A percentile compares a stretch with the other conserved stretches of the same genome.
These are phyloP conservation scores for Pangasianodon hypophthalmus DNA, from an alignment of 2,113 vertebrate species.

Conservation along the genomic window DNA sequence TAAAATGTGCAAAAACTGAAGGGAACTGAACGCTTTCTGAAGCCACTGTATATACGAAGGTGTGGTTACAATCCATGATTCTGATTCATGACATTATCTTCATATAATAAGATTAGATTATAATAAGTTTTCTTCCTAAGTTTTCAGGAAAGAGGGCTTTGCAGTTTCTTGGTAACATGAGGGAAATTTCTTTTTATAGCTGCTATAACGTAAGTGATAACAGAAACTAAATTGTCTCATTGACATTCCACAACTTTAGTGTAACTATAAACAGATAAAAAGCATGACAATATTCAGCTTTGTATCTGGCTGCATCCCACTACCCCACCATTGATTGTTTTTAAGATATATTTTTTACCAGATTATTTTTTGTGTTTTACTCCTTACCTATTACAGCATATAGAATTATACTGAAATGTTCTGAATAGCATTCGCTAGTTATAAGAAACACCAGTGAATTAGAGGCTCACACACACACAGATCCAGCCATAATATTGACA, in stretches of 20 bases:
- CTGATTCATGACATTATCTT: too few relatives aligned
- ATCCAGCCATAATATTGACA: not conserved
- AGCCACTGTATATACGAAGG: too few relatives aligned
- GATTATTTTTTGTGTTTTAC: not conserved
- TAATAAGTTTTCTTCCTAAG: not conserved
- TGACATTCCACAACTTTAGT: not conserved
- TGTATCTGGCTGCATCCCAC: not conserved
- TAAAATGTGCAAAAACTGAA: too few relatives aligned
- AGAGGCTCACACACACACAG: not conserved
- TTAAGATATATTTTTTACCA: not conserved
- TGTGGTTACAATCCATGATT: too few relatives aligned
- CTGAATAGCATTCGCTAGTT: not conserved
- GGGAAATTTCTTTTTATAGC: not conserved
- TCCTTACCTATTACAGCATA: not conserved
- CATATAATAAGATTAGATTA: not conserved
- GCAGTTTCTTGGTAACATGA: not conserved
- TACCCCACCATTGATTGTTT: not conserved
- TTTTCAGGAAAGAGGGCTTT: not conserved
- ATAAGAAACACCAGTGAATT: not conserved
- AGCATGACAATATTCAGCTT: not conserved
- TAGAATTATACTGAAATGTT: not conserved
- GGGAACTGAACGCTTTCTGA: too few relatives aligned
- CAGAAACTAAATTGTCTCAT: not conserved
- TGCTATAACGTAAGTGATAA: not conserved
- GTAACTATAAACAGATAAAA: not conserved